phyloP scores from a whole-genome alignment of 2,113 vertebrate species.

The rabbit (Oryctolagus cuniculus) region mOryCun1.1 NC_091433.1:186501-187000 shows the following conservation, averaged over 20 bases:
- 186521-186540: background rate
- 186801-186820: no score
- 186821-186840: background rate
- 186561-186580: background rate
- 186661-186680: background rate
- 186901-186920: background rate
- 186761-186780: no score
- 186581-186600: background rate
- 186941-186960: no score
- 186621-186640: background rate
- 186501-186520: background rate
- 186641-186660: background rate
- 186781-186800: no score
- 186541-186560: background rate
- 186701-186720: no score
- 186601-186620: background rate
- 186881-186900: background rate
- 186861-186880: background rate
- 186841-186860: accelerated
- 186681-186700: background rate
- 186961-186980: no score
- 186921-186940: background rate
- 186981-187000: no score
- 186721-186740: no score
- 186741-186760: background rate